These are phyloP conservation scores for Lucifuga dentata DNA, from an alignment of 2,113 vertebrate genomes.

Conservation along the genomic window DNA sequence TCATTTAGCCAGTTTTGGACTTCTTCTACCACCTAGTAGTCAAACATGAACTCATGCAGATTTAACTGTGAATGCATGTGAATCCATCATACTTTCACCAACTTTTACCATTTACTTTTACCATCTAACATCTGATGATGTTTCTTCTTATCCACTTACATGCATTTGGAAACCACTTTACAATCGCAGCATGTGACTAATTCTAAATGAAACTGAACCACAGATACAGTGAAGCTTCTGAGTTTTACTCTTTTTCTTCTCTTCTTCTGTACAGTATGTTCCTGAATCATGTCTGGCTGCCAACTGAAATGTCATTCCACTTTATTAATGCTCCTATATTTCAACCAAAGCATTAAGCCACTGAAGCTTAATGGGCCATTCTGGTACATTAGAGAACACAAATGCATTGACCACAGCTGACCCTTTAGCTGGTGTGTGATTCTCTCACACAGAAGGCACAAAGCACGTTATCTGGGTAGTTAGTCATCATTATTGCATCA, in stretches of 20 bases:
- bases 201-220: neutral
- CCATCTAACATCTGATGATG: constrained; percentile 1
- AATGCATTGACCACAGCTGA: constrained; percentile 64
- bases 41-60: no score
- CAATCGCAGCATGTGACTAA: no score
- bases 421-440: constrained; percentile 33
- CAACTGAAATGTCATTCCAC: constrained; percentile 46
- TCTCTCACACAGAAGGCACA: constrained; percentile 24
- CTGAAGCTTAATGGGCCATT: constrained; percentile 62
- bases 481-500: constrained; percentile 66
- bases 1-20: no score
- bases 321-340: constrained; percentile 63
- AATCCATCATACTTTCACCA: no score
- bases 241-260: neutral
- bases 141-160: constrained; percentile 5
- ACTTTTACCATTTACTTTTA: neutral
- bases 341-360: constrained; percentile 48
- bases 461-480: constrained; percentile 49
- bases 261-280: constrained; percentile 20
- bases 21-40: no score
- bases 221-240: neutral
- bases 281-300: constrained; percentile 54
- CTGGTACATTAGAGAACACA: constrained; percentile 65
- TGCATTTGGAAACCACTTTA: constrained; percentile 1
- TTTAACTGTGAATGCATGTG: no score